phyloP scores from a whole-genome alignment of 2,113 vertebrate genomes.

The Hemibagrus wyckioides region DNA sequence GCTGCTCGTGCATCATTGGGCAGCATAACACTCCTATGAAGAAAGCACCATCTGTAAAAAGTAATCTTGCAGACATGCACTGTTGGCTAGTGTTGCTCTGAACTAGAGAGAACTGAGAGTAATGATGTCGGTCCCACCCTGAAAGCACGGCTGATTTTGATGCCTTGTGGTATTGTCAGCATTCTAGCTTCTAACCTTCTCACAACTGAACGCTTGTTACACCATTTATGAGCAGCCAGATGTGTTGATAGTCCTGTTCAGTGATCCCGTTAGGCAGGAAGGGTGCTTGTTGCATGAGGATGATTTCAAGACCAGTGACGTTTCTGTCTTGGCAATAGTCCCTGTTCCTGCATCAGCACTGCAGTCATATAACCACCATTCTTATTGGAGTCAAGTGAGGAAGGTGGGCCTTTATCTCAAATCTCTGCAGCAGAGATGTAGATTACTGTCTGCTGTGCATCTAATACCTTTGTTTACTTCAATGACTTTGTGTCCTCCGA shows the following conservation, averaged over 20 bases:
- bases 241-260: neutral
- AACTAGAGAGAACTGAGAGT: neutral
- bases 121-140: neutral
- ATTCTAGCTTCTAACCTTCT: neutral
- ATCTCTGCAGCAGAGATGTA: neutral
- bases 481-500: neutral
- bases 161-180: neutral
- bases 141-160: neutral
- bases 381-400: neutral
- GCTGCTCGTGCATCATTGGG: neutral
- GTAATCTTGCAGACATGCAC: neutral
- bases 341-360: neutral
- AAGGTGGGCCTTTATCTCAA: neutral
- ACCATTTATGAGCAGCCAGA: neutral
- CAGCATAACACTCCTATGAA: neutral
- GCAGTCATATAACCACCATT: neutral
- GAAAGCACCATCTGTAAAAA: too few relatives aligned
- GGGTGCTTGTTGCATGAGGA: neutral
- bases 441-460: neutral
- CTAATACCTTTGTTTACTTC: neutral
- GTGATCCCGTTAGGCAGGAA: neutral
- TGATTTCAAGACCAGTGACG: neutral
- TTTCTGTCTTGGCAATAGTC: neutral
- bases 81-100: neutral
- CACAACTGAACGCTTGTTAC: neutral